Conservation (phyloP, 1,140 invertebrate genomes). For the Frieseomelitta varia region DNA sequence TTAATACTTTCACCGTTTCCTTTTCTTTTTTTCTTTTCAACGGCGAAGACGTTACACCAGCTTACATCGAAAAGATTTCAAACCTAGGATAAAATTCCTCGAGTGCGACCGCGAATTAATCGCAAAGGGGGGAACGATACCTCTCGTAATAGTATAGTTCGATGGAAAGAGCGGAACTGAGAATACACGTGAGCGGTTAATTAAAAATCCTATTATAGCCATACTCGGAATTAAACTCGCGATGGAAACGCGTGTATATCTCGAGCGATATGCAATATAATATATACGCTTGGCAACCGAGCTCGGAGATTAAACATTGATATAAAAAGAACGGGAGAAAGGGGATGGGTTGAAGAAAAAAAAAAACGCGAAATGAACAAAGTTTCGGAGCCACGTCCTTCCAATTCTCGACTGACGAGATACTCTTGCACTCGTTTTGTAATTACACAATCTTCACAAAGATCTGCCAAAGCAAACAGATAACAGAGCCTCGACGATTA, state of each 20-base stretch:
- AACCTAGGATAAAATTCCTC: constrained; percentile 26
- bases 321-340: not conserved
- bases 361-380: not conserved
- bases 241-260: not conserved
- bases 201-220: constrained; percentile 44
- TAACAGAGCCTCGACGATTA: constrained; percentile 58
- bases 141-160: not conserved
- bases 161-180: constrained; percentile 32
- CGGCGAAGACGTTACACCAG: constrained; percentile 15
- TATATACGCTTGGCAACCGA: constrained; percentile 28
- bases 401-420: not conserved
- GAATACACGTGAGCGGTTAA: constrained; percentile 13
- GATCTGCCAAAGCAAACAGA: constrained; percentile 62
- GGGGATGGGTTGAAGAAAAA: not conserved
- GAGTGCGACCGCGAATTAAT: not conserved
- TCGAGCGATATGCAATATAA: not conserved
- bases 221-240: not conserved
- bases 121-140: not conserved
- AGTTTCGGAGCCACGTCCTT: constrained; percentile 11
- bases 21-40: not conserved
- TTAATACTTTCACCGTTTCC: constrained; percentile 46
- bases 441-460: constrained; percentile 52
- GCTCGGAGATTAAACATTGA: constrained; percentile 26
- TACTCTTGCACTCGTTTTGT: constrained; percentile 29
- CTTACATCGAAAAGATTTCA: constrained; percentile 16